Percentiles rank a stretch among this genome's conserved stretches.
Evolutionary conservation across 1,140 invertebrate genomes (phyloP).

Genomic region (Drosophila santomea): DNA sequence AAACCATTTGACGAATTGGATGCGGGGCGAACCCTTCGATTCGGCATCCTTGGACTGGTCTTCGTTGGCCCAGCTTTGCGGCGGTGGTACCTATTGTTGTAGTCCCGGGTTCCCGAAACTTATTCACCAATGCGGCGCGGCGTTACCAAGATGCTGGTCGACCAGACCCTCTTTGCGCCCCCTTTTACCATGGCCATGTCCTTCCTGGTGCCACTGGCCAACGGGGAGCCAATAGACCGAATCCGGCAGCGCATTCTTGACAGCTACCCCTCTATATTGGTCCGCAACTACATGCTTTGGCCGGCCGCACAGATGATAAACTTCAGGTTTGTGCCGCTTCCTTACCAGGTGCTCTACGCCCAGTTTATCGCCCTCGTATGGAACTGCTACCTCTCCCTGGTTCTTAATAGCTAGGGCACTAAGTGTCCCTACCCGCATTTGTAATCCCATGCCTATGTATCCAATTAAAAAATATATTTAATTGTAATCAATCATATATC

Average conservation of each 20-base stretch:
- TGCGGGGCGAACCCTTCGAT: constrained; percentile 74
- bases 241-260: constrained; percentile 87
- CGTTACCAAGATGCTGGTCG: constrained; percentile 86
- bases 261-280: constrained; percentile 89
- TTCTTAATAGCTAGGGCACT: constrained; percentile 47
- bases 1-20: constrained; percentile 63
- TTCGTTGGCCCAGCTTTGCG: constrained; percentile 88
- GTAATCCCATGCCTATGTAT: not conserved
- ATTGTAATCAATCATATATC: no score
- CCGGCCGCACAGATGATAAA: constrained; percentile 93
- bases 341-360: constrained; percentile 92
- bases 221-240: constrained; percentile 86
- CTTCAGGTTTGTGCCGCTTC: constrained; percentile 92
- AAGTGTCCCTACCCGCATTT: not conserved
- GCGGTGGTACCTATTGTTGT: constrained; percentile 89
- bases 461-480: not conserved
- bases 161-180: constrained; percentile 90
- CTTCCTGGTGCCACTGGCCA: constrained; percentile 86
- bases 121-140: constrained; percentile 31
- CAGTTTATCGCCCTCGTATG: constrained; percentile 92
- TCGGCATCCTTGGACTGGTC: constrained; percentile 76
- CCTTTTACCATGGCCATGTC: constrained; percentile 88
- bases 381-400: constrained; percentile 90
- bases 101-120: constrained; percentile 85
- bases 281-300: constrained; percentile 93